Evolutionary conservation across 2,113 vertebrate species (phyloP), one percentile per base, ranked within the genome.

Genomic region (Aramus guarauna): DNA sequence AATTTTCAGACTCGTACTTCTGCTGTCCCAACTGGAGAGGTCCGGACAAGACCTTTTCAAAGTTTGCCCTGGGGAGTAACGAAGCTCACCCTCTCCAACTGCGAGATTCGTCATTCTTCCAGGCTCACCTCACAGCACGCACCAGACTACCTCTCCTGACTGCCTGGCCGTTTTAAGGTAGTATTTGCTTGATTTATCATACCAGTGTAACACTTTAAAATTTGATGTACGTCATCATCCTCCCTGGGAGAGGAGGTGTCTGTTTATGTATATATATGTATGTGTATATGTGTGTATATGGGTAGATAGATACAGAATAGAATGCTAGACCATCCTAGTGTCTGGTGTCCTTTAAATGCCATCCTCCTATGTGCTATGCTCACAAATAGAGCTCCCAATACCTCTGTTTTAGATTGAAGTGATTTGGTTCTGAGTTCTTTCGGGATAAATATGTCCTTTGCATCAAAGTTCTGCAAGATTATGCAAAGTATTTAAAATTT

Each of bases 201-300:
- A 64, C 64, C 16, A 22, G 8, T 75, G 56, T 86, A 81, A 36
- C 20, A 19, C 37, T 53, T 73, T 0, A 85, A 86, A 86, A 60
- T 59, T 66, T 62, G 15, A 19, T 6, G 1, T 73, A 47, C 0
- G 0, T 89, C 37, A 63, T 62, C 23, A 17, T 76, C 5, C 41
- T 88, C 26, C n/a, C 12, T 64, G 30, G 30, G 60, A 68, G 15
- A 15, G 10, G 37, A 56, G 16, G 32, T 56, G 19, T 29, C 21
- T 90, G 1, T 62, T 58, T 90, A 7, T 85, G 3, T 85, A 6
- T 73, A 11, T 63, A 9, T 55, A 11, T 37, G 18, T 53, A 9
- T 4, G 1, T 43, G 18, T 36, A 4, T 15, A 0, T 22, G 3
- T 68, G 10, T 64, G 5, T 50, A 8, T 48, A 15, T 14, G 4